Conservation (phyloP, 2,113 vertebrate genomes). For the Acrocephalus kingi region DNA sequence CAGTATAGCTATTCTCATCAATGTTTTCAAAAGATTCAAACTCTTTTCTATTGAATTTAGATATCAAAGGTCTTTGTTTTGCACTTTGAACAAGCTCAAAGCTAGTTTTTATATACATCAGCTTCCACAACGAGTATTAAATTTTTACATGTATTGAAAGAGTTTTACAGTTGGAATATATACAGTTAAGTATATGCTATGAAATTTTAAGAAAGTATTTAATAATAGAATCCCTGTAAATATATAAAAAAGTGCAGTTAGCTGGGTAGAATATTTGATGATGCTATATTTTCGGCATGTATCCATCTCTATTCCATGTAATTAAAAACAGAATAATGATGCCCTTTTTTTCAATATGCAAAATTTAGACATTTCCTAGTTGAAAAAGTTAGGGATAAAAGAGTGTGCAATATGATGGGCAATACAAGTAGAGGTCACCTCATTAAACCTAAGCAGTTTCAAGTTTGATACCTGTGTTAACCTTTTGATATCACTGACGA, state of each 20-base stretch:
- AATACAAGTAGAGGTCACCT: neutral
- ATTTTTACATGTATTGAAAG: neutral
- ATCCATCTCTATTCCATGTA: neutral
- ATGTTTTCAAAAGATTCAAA: neutral
- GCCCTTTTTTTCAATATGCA: neutral
- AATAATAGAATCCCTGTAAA: neutral
- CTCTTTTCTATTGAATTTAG: neutral
- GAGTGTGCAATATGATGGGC: neutral
- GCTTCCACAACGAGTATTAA: neutral
- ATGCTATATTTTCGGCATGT: neutral
- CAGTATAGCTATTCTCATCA: neutral
- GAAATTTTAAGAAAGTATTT: neutral
- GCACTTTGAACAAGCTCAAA: neutral
- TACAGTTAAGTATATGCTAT: neutral
- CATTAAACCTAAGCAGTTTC: neutral
- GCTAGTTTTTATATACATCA: neutral
- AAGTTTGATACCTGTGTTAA: neutral
- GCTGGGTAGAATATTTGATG: neutral
- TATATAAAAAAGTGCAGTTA: neutral
- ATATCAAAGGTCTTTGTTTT: neutral
- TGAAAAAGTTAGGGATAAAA: neutral
- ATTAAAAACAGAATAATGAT: neutral
- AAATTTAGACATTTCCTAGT: neutral
- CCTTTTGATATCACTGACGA: neutral
- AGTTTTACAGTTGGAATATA: neutral